Evolutionary conservation across 2,888 invertebrate species (phyloP).

Genomic region (Drosophila conformis): DNA sequence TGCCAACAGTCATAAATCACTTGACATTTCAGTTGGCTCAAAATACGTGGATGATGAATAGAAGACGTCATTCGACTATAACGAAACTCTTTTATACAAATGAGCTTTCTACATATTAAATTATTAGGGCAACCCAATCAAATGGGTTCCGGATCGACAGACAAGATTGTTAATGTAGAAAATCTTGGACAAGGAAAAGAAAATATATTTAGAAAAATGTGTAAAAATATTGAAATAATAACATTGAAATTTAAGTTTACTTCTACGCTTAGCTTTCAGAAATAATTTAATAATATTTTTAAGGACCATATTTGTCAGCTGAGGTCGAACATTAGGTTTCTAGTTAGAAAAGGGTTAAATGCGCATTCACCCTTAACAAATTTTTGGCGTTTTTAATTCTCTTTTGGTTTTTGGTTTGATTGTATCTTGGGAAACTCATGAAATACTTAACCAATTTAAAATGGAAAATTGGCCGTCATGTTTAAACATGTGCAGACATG

Average conservation of each 20-base stretch:
- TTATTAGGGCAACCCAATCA: not conserved
- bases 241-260: not conserved
- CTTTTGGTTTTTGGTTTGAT: not conserved
- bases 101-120: constrained; percentile 6
- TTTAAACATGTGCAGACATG: no score
- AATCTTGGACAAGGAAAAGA: not conserved
- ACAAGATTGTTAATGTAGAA: not conserved
- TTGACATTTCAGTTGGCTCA: constrained; percentile 19
- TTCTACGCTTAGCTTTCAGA: not conserved
- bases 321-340: not conserved
- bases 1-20: constrained; percentile 59
- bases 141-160: not conserved
- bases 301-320: not conserved
- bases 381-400: constrained; percentile 39
- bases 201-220: not conserved
- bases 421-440: no score
- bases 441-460: no score
- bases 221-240: not conserved
- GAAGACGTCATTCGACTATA: constrained; percentile 17
- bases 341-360: constrained; percentile 56
- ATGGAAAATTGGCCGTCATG: no score
- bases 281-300: constrained; percentile 3
- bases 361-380: constrained; percentile 48
- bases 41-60: constrained; percentile 32
- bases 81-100: constrained; percentile 15